phyloP scores from a whole-genome alignment of 2,113 vertebrate species.

The Antennarius striatus region DNA sequence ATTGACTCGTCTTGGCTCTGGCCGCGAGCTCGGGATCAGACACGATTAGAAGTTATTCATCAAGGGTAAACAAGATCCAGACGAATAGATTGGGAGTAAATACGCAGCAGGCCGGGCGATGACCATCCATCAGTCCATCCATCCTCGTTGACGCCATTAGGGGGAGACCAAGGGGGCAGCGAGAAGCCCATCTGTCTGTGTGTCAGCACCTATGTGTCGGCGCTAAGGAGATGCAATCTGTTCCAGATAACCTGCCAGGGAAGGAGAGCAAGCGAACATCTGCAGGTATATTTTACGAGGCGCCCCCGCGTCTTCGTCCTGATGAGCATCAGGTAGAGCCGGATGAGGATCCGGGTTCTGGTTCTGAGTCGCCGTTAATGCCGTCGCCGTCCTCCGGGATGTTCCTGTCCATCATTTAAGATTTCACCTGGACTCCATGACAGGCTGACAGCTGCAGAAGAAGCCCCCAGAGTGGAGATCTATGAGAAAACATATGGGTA shows the following conservation, averaged over 20 bases:
- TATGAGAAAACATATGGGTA: conserved; percentile 65
- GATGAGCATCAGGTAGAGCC: conserved; percentile 54
- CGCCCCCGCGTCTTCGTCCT: conserved; percentile 49
- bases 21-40: no score
- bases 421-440: conserved; percentile 71
- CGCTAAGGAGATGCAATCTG: conserved; percentile 67
- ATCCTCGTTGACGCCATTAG: conserved; percentile 61
- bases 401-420: conserved; percentile 55
- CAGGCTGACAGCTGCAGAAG: conserved; percentile 77
- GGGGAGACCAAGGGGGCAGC: conserved; percentile 56
- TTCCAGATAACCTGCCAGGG: conserved; percentile 64
- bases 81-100: conserved; percentile 49
- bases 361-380: conserved; percentile 72
- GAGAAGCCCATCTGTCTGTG: conserved; percentile 70
- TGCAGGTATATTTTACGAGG: conserved; percentile 69
- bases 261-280: conserved; percentile 71
- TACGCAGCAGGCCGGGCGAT: conserved; percentile 48
- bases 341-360: conserved; percentile 66
- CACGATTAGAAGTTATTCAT: conserved; percentile 54
- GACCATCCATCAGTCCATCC: conserved; percentile 69
- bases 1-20: no score
- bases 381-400: conserved; percentile 78
- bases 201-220: conserved; percentile 71
- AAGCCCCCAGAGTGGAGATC: conserved; percentile 58
- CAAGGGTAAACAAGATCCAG: conserved; percentile 45